These are phyloP conservation scores for Sebastes minor DNA, from an alignment of 2,797 vertebrate genomes.

Conservation along the genomic window DNA sequence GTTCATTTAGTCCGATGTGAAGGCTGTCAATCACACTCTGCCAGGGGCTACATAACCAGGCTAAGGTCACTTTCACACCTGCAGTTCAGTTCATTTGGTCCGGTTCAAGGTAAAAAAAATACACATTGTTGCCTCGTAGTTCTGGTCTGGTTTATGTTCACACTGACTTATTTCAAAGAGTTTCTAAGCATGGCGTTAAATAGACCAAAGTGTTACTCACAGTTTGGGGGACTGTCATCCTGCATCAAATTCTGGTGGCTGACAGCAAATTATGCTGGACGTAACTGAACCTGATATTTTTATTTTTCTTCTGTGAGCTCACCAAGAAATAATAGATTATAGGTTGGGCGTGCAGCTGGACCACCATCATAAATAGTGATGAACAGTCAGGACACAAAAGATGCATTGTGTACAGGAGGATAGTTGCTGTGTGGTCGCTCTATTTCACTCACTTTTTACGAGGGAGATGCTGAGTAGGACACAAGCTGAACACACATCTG, in stretches of 20 bases:
- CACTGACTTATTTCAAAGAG: neutral
- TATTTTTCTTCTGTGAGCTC: neutral
- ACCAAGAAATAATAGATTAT: neutral
- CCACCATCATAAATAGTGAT: neutral
- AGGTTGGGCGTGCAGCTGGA: neutral
- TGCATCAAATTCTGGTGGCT: neutral
- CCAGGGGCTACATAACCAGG: neutral
- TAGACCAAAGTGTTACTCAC: neutral
- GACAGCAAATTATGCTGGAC: neutral
- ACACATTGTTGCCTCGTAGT: neutral
- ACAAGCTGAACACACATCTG: constrained; percentile 4
- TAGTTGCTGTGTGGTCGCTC: neutral
- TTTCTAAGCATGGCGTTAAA: neutral
- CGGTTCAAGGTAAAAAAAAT: neutral
- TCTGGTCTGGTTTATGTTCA: neutral
- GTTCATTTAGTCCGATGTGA: neutral
- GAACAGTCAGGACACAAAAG: neutral
- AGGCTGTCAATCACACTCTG: neutral
- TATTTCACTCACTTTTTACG: neutral
- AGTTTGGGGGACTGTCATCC: neutral
- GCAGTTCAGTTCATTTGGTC: neutral
- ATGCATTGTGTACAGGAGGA: neutral
- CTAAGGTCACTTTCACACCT: neutral
- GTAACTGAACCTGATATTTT: neutral
- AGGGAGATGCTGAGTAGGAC: neutral